These are phyloP conservation scores for Gadopsis marmoratus DNA, from an alignment of 2,797 vertebrate genomes.

Conservation along the genomic window DNA sequence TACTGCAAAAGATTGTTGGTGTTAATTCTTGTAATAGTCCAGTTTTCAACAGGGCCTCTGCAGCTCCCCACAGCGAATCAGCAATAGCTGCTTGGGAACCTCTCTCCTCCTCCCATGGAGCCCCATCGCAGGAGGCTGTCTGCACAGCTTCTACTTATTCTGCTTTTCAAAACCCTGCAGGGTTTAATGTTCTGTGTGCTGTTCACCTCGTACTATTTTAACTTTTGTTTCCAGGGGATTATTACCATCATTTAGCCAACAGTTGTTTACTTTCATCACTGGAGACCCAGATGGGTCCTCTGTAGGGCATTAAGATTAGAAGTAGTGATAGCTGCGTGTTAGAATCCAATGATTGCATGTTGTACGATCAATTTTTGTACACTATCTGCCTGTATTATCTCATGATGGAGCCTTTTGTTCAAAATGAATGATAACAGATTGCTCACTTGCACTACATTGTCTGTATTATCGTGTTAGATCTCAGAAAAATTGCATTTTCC, in stretches of 20 bases:
- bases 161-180: conserved; percentile 50
- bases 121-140: conserved; percentile 28
- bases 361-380: conserved; percentile 23
- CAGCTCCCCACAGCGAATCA: conserved; percentile 47
- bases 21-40: conserved; percentile 59
- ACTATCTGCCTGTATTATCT: conserved; percentile 26
- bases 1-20: conserved; percentile 33
- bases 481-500: conserved; percentile 53
- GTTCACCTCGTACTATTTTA: conserved; percentile 52
- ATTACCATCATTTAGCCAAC: conserved; percentile 68
- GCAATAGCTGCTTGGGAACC: conserved; percentile 77
- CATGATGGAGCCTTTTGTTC: conserved; percentile 45
- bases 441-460: conserved; percentile 30
- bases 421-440: conserved; percentile 38
- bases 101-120: conserved; percentile 49
- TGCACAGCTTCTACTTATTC: conserved; percentile 53
- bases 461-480: conserved; percentile 29
- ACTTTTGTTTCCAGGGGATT: conserved; percentile 61
- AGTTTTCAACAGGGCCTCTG: conserved; percentile 48
- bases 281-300: conserved; percentile 71
- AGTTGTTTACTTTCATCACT: conserved; percentile 72
- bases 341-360: conserved; percentile 73
- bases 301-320: conserved; percentile 68
- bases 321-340: conserved; percentile 55
- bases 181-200: conserved; percentile 56